Evolutionary conservation across 2,888 invertebrate species (phyloP), one percentile per base, ranked within the genome.

Genomic region (Caradrina kadenii): DNA sequence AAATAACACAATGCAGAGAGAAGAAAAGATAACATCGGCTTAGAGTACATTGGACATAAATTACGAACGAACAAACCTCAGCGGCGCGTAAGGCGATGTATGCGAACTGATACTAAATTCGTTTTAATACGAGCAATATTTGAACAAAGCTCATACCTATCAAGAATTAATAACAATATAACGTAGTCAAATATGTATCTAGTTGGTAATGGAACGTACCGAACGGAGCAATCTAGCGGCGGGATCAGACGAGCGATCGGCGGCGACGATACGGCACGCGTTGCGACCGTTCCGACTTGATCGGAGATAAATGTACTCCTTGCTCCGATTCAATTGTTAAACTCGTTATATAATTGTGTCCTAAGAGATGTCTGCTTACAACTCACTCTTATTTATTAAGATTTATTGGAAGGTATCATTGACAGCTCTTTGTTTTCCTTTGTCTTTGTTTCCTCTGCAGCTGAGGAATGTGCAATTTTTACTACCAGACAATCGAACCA

Each of bases 191-290:
- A 84, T 78, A 85, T 85, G 72, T 85, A 76, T 75, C 62, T 74
- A 81, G 77, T 71, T 81, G 73, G 65, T 79, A 83, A 80, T 76
- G 73, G 77, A 75, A 81, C 82, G 79, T 80, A 64, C 69, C 66
- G 74, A 83, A 80, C 66, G 42, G 85, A 78, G 69, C 78, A 83
- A 83, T 83, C 84, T 79, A 73, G 80, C 72, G 75, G 67, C 65
- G 74, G 64, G 70, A 84, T 84, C 83, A 70, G 81, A 80, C 76
- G 61, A 63, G 80, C 80, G 88, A 87, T 87, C 79, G 74, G 52
- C 75, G 78, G 49, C 60, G 79, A 62, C 70, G 89, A 88, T 89
- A 89, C 80, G 79, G 83, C 89, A 87, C 85, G 89, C 81, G 77
- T 68, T 77, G 77, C 73, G 83, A 84, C 83, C 64, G 74, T 50